Evolutionary conservation across 2,113 vertebrate genomes (phyloP).

Genomic region (Piprites chloris): DNA sequence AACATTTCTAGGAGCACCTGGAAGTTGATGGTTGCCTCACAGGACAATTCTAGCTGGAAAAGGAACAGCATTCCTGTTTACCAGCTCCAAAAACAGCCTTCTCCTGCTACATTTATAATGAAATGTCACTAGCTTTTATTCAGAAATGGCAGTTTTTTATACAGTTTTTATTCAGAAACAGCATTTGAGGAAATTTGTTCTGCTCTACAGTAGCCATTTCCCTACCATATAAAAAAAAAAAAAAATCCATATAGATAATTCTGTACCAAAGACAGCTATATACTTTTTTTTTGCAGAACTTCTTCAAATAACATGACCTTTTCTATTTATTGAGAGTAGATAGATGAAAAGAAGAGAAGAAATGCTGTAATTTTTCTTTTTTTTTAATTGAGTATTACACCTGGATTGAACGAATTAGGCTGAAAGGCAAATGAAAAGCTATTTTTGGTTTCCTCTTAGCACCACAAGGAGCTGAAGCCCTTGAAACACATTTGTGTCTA

Average conservation of each 20-base stretch:
- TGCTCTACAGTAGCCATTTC: background rate
- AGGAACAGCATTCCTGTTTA: background rate
- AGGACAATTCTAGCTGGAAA: background rate
- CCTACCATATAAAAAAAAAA: background rate
- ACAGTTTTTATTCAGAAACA: background rate
- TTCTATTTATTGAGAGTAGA: background rate
- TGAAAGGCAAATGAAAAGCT: background rate
- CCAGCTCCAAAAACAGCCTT: background rate
- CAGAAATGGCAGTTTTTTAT: too few species aligned
- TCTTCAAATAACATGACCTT: background rate
- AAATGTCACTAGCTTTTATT: background rate
- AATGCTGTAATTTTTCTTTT: background rate
- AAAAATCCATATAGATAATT: background rate
- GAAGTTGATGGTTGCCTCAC: background rate
- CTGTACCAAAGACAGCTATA: background rate
- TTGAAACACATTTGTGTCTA: background rate
- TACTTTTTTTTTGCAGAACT: background rate
- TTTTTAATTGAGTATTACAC: background rate
- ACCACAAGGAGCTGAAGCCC: background rate
- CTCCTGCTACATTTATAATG: background rate
- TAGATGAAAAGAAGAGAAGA: background rate
- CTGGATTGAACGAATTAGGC: background rate
- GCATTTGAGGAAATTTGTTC: background rate
- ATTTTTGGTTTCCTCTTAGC: slow-evolving; percentile 6
- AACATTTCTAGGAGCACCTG: background rate